A percentile compares a stretch with the other conserved stretches of the same genome.
phyloP scores from a whole-genome alignment of 1,140 invertebrate species.

The Drosophila sp. region DNA sequence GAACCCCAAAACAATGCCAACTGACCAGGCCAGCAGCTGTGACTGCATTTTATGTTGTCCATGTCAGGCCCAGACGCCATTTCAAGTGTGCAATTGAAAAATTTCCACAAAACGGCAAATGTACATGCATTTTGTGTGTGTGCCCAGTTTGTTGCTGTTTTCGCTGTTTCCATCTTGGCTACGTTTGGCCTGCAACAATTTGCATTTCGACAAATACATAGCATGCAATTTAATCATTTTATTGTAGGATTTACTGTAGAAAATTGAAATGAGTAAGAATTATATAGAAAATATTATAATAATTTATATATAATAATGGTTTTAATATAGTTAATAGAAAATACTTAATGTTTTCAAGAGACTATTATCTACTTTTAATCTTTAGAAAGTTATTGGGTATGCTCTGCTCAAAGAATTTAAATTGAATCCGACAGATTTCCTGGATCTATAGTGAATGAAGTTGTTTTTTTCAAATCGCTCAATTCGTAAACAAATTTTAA shows the following conservation, averaged over 20 bases:
- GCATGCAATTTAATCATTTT: neutral
- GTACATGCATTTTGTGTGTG: constrained; percentile 43
- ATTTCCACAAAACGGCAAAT: constrained; percentile 48
- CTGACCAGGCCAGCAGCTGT: constrained; percentile 27
- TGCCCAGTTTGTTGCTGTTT: constrained; percentile 34
- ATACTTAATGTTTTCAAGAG: no score
- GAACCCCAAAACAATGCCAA: constrained; percentile 37
- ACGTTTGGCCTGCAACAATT: constrained; percentile 3
- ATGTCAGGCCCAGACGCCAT: constrained; percentile 62
- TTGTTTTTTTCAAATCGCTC: no score
- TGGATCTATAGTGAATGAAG: neutral
- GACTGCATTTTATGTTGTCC: constrained; percentile 74
- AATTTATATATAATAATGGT: no score
- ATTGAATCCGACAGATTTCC: no score
- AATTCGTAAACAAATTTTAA: constrained; percentile 15
- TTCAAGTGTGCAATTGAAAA: constrained; percentile 68
- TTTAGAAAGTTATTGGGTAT: no score
- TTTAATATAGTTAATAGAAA: no score
- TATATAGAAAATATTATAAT: no score
- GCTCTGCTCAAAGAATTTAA: no score
- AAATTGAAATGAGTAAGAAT: neutral
- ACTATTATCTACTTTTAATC: no score
- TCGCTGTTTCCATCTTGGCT: constrained; percentile 18
- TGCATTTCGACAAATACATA: constrained; percentile 1
- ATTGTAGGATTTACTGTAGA: no score